A percentile compares a stretch with the other conserved stretches of the same genome.
Conservation (phyloP, 2,113 vertebrate genomes). For the Pterocles orientalis region DNA sequence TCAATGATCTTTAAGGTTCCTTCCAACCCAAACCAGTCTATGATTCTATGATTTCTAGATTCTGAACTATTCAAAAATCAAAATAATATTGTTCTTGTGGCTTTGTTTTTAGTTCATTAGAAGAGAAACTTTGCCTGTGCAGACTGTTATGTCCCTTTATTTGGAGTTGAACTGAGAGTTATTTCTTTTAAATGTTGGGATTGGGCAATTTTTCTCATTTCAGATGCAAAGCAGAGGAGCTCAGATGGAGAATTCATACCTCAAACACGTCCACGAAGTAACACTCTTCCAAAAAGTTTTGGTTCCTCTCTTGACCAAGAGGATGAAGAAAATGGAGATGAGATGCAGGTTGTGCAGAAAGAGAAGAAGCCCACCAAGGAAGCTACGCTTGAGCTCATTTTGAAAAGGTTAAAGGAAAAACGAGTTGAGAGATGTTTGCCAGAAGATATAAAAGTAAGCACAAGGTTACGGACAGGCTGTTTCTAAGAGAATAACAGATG, state of each 20-base stretch:
- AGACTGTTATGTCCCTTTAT: not conserved
- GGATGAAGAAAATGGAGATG: constrained; percentile 73
- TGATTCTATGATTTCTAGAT: not conserved
- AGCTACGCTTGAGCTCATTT: constrained; percentile 90
- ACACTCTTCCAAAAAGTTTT: constrained; percentile 98
- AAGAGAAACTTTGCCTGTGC: not conserved
- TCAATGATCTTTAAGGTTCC: too few relatives aligned
- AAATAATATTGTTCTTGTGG: not conserved
- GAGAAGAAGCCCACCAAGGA: constrained; percentile 85
- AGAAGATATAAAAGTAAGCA: constrained; percentile 89
- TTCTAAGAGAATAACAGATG: not conserved
- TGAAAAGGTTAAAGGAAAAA: constrained; percentile 88
- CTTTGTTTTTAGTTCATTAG: not conserved
- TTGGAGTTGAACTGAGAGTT: not conserved
- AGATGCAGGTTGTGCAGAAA: constrained; percentile 70
- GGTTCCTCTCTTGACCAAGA: constrained; percentile 92
- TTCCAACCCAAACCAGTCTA: too few relatives aligned
- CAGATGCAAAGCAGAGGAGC: constrained; percentile 91
- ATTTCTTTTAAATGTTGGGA: not conserved
- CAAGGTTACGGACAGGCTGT: not conserved
- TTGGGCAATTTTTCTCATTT: not conserved
- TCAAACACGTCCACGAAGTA: constrained; percentile 91
- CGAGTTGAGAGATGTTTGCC: constrained; percentile 90
- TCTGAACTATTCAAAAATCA: not conserved
- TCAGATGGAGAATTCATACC: constrained; percentile 89